Evolutionary conservation across 1,140 invertebrate species (phyloP).

Genomic region (Rhagoletis pomonella): DNA sequence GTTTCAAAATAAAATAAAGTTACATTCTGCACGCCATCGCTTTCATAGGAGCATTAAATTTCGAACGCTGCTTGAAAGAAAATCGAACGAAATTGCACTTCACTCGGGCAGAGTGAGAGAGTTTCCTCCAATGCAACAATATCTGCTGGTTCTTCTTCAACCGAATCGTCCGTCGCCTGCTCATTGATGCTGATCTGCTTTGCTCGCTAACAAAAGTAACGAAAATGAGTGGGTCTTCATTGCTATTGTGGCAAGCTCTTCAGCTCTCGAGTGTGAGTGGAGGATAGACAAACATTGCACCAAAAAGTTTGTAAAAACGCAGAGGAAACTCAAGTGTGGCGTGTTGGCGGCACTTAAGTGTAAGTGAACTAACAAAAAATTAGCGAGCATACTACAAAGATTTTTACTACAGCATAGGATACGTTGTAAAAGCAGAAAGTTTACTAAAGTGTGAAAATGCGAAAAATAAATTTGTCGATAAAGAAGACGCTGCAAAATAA

Average conservation of each 20-base stretch:
- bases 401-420: neutral
- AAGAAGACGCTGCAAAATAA: too few species aligned
- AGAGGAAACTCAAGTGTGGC: neutral
- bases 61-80: neutral
- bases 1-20: neutral
- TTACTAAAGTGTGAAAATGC: neutral
- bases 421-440: neutral
- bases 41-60: neutral
- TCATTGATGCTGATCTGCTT: neutral
- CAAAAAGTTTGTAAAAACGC: neutral
- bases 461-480: too few species aligned
- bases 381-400: neutral
- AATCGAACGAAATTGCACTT: neutral
- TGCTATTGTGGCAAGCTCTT: neutral
- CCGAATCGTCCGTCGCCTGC: neutral
- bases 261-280: neutral
- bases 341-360: neutral
- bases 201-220: neutral
- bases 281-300: neutral
- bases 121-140: neutral
- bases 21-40: too few species aligned
- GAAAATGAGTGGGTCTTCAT: constrained; percentile 10
- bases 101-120: too few species aligned
- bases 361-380: neutral
- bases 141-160: neutral